Conservation (phyloP, 2,888 invertebrate species). For the Chymomyza procnemis region DNA sequence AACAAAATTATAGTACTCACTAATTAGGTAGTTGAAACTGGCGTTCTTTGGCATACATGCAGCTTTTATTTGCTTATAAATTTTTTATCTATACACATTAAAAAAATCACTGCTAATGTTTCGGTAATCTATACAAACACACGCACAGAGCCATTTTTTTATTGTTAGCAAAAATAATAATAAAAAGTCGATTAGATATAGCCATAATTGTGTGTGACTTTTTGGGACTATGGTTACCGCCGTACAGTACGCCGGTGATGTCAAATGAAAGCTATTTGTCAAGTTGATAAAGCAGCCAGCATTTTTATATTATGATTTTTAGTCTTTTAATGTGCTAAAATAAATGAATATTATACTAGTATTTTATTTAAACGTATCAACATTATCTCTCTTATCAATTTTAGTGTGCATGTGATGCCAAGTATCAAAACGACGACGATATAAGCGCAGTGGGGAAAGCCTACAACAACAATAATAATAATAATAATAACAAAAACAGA, state of each 20-base stretch:
- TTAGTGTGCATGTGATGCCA: constrained; percentile 57
- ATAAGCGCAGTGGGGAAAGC: neutral
- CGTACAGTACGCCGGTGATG: neutral
- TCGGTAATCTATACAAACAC: constrained; percentile 18
- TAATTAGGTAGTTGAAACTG: neutral
- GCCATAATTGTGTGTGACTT: constrained; percentile 7
- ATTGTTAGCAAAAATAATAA: constrained; percentile 5
- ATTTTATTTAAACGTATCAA: neutral
- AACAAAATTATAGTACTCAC: neutral
- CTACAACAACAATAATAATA: neutral
- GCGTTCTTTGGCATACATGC: too few relatives aligned
- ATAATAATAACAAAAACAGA: constrained; percentile 19
- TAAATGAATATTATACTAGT: neutral
- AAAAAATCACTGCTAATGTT: constrained; percentile 33
- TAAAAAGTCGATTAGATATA: constrained; percentile 37
- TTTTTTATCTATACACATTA: constrained; percentile 26
- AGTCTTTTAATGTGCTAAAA: neutral
- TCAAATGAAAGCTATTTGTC: neutral
- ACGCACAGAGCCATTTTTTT: constrained; percentile 1
- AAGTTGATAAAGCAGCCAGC: neutral
- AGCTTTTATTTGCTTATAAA: neutral
- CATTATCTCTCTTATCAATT: constrained; percentile 3
- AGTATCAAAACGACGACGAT: constrained; percentile 28
- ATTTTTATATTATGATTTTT: neutral
- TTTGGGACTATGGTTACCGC: neutral